Base-by-base conservation (phyloP, 1,140 invertebrate genomes). In the Papilio glaucus region DNA sequence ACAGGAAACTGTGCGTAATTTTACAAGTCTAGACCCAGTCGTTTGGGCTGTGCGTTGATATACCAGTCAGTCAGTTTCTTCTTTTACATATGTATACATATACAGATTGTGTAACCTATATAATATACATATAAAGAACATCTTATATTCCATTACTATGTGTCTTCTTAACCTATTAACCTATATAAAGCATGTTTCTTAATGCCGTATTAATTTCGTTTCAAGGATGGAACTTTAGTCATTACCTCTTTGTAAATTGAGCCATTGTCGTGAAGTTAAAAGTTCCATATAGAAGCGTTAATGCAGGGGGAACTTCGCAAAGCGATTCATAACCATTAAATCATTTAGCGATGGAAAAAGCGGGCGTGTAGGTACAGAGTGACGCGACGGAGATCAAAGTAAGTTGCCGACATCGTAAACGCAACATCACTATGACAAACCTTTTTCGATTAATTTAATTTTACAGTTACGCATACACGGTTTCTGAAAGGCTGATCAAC, bases 311-410 rank as follows among this genome's bases (percentile, higher is more conserved):
- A 57, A 57, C 49, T 57, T 57, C 49, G 49, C 18, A 57, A 49
- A 10, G 49, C 49, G 21, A 57, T 57, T 57, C 49, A 57, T 57
- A 57, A 24, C 49, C 49, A 57, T 57, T 57, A 57, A 57, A 57
- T 57, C 49, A 57, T 57, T 49, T 57, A 57, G 49, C 49, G 49
- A 57, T 57, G 49, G 21, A 57, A 57, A 57, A 57, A 26, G 49
- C 49, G 21, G 10, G 9, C 21, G 21, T 24, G 21, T 57, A 12
- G 4, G 21, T 24, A 57, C 49, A 21, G 9, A 13, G 21, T 57
- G 49, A 57, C 49, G 49, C 24, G 18, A 57, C 49, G 0, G 21
- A 24, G 49, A 57, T 57, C 49, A 57, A 57, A 57, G 49, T 21
- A 21, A 53, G 45, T 45, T 18, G 18, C 18, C 49, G 49, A 24